A percentile compares a stretch with the other conserved stretches of the same genome.
Conservation (phyloP, 2,888 invertebrate genomes). For the Hyposoter dolosus region DNA sequence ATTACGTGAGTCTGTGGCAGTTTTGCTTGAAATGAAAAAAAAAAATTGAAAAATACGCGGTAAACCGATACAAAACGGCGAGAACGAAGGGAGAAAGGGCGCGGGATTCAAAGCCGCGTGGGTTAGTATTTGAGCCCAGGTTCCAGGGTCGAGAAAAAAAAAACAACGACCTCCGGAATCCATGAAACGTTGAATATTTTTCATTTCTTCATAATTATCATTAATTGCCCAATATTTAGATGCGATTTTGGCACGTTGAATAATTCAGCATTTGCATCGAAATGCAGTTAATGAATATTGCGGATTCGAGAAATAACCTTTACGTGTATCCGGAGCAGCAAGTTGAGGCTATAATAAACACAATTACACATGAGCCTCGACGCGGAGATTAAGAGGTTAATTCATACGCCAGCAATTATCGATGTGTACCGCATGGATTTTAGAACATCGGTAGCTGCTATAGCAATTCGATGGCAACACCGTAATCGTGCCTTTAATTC, state of each 20-base stretch:
- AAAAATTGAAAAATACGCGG: too few species aligned
- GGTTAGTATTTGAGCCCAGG: too few species aligned
- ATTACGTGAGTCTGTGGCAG: too few species aligned
- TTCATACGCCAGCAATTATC: constrained; percentile 16
- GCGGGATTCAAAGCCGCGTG: too few species aligned
- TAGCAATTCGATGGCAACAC: not conserved
- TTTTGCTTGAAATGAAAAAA: too few species aligned
- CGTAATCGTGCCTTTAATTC: not conserved
- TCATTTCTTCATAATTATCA: not conserved
- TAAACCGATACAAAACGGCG: too few species aligned
- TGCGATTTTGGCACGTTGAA: not conserved
- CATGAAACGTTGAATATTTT: not conserved
- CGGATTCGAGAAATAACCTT: not conserved
- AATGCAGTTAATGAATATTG: not conserved
- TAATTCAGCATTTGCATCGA: not conserved
- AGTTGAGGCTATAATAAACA: constrained; percentile 4
- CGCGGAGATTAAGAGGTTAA: constrained; percentile 12
- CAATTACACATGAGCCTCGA: constrained; percentile 6
- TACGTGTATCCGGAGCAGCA: not conserved
- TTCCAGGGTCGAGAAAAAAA: too few species aligned
- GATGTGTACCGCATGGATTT: constrained; percentile 19
- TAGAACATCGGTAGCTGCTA: not conserved
- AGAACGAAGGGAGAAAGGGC: too few species aligned
- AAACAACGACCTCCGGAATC: not conserved
- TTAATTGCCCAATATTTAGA: not conserved